Evolutionary conservation across 2,797 vertebrate species (phyloP).

Genomic region (Glyptemys insculpta): DNA sequence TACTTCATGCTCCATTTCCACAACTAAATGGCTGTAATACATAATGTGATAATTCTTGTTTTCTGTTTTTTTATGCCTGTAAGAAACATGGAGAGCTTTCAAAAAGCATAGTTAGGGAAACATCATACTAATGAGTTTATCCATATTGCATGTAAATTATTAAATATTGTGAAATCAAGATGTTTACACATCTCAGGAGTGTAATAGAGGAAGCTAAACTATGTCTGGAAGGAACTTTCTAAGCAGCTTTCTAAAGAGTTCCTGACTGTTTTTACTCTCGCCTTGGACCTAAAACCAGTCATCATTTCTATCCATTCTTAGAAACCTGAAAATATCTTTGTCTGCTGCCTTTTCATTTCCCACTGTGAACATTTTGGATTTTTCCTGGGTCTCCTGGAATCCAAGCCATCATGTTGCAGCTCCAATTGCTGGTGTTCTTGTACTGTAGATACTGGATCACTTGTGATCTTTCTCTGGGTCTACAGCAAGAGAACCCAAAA

Average conservation of each 20-base stretch:
- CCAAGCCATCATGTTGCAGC: not conserved
- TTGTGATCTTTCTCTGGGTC: no score
- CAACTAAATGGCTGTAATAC: slow-evolving; percentile 65
- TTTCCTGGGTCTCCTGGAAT: not conserved
- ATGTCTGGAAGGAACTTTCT: not conserved
- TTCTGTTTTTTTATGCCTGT: not conserved
- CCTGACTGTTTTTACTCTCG: not conserved
- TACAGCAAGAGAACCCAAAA: not conserved
- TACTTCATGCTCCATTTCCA: slow-evolving; percentile 78
- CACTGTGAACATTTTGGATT: not conserved
- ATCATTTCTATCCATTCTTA: not conserved
- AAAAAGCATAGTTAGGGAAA: slow-evolving; percentile 28
- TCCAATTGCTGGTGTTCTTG: fast-evolving
- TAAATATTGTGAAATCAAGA: slow-evolving; percentile 41
- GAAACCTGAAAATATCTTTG: not conserved
- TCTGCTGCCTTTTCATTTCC: not conserved
- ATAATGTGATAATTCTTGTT: slow-evolving; percentile 68
- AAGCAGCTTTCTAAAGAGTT: slow-evolving; percentile 20
- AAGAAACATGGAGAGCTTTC: not conserved
- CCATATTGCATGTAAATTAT: not conserved
- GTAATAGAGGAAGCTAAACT: slow-evolving; percentile 14
- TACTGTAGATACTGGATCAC: not conserved
- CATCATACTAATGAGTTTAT: slow-evolving; percentile 35
- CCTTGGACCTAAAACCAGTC: not conserved
- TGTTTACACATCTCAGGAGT: not conserved